These are phyloP conservation scores for Biston stratarius DNA, from an alignment of 2,888 invertebrate species.

Conservation along the genomic window DNA sequence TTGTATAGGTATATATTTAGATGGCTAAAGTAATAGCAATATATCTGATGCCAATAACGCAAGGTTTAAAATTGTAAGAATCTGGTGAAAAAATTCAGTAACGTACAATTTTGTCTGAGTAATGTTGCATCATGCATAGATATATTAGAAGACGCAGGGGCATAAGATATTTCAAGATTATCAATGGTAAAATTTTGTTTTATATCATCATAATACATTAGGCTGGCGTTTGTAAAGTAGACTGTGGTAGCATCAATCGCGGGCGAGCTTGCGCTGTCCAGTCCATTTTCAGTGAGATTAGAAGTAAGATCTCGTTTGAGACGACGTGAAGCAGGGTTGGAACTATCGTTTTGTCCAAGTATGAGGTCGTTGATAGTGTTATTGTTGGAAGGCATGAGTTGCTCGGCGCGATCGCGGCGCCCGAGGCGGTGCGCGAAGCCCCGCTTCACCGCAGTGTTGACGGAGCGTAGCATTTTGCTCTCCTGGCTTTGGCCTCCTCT, in stretches of 20 bases:
- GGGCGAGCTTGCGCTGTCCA: not conserved
- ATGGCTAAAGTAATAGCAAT: not conserved
- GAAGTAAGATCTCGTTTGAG: not conserved
- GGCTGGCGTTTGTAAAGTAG: not conserved
- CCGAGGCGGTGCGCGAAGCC: slow-evolving; percentile 62
- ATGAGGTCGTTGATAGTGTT: slow-evolving; percentile 42
- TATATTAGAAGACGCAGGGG: slow-evolving; percentile 1
- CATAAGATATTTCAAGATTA: not conserved
- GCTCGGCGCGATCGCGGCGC: slow-evolving; percentile 56
- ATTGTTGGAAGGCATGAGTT: slow-evolving; percentile 47
- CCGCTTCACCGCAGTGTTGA: slow-evolving; percentile 60
- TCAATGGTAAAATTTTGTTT: slow-evolving; percentile 3
- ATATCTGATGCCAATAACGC: not conserved
- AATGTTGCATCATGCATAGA: slow-evolving; percentile 6
- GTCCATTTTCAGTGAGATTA: not conserved
- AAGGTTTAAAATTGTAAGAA: slow-evolving; percentile 11
- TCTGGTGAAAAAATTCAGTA: slow-evolving; percentile 17
- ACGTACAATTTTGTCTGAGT: slow-evolving; percentile 26
- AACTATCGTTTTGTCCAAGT: slow-evolving; percentile 33
- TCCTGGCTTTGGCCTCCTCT: slow-evolving; percentile 45
- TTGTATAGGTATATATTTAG: too few relatives aligned
- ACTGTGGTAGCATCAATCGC: not conserved
- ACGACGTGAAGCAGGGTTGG: slow-evolving; percentile 9
- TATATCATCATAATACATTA: not conserved
- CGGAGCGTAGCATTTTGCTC: slow-evolving; percentile 59